Conservation (phyloP, 1,140 invertebrate genomes). For the Ips nitidus region DNA sequence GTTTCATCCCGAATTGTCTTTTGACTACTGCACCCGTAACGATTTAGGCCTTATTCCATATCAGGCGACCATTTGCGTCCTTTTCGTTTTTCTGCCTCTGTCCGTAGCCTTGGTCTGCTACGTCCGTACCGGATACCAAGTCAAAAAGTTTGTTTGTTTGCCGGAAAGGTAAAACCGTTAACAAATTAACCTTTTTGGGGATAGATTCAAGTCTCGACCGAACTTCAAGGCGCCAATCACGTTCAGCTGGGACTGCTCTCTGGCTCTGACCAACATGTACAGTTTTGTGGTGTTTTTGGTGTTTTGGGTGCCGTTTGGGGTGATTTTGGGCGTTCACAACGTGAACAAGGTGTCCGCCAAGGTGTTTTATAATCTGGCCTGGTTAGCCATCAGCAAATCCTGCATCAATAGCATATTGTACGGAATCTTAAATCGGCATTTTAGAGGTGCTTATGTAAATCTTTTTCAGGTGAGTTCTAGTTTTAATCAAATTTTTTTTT, state of each 20-base stretch:
- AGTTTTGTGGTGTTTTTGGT: conserved; percentile 65
- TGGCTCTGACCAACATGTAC: conserved; percentile 66
- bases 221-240: conserved; percentile 64
- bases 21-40: conserved; percentile 64
- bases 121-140: conserved; percentile 50
- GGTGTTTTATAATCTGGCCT: conserved; percentile 65
- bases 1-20: conserved; percentile 57
- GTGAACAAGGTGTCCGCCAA: conserved; percentile 55
- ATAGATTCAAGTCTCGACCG: conserved; percentile 50
- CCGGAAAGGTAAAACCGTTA: not conserved
- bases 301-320: conserved; percentile 70
- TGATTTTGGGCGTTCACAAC: conserved; percentile 58
- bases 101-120: conserved; percentile 58
- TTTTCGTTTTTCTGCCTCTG: conserved; percentile 61
- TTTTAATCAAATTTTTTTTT: conserved; percentile 39
- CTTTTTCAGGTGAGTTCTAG: conserved; percentile 57
- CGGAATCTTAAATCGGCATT: conserved; percentile 65
- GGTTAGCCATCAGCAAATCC: conserved; percentile 69
- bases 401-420: conserved; percentile 70
- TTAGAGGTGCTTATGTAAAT: conserved; percentile 74
- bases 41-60: conserved; percentile 54
- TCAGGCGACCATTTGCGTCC: conserved; percentile 56
- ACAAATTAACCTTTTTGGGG: not conserved
- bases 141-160: conserved; percentile 35
- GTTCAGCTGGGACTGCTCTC: conserved; percentile 65